phyloP scores from a whole-genome alignment of 1,140 invertebrate genomes.

The Diachasmimorpha longicaudata region DNA sequence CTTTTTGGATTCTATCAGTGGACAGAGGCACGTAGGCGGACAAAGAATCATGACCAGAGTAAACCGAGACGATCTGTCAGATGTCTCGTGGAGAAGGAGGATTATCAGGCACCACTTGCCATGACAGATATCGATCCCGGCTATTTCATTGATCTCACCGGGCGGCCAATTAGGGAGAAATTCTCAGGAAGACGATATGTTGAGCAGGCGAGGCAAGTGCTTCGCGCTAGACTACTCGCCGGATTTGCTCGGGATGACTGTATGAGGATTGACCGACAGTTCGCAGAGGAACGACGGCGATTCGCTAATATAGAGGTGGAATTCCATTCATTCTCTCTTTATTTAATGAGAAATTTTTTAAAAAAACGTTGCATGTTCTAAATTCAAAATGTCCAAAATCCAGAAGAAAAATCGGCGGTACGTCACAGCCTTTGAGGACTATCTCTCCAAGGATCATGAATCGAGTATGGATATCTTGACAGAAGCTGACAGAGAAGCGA shows the following conservation, averaged over 20 bases:
- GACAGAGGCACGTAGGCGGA: not conserved
- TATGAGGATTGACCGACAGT: slow-evolving; percentile 67
- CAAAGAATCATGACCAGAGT: not conserved
- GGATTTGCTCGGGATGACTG: slow-evolving; percentile 68
- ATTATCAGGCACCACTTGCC: slow-evolving; percentile 19
- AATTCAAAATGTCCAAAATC: not conserved
- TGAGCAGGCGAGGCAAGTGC: slow-evolving; percentile 63
- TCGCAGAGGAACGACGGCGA: slow-evolving; percentile 64
- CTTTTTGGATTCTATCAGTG: not conserved
- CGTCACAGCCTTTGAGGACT: slow-evolving; percentile 68
- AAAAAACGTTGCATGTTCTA: not conserved
- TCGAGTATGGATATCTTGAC: slow-evolving; percentile 66
- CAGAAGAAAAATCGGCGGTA: slow-evolving; percentile 60
- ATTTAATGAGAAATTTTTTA: not conserved
- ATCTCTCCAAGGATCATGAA: slow-evolving; percentile 68
- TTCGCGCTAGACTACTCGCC: slow-evolving; percentile 64
- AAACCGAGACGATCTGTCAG: not conserved
- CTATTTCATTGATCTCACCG: slow-evolving; percentile 67
- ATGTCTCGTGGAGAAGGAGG: slow-evolving; percentile 23
- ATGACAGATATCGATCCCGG: slow-evolving; percentile 67
- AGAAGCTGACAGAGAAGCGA: slow-evolving; percentile 61
- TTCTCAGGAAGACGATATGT: slow-evolving; percentile 65
- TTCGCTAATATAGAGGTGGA: slow-evolving; percentile 65
- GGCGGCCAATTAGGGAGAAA: slow-evolving; percentile 62
- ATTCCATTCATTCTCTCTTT: not conserved